Base-by-base conservation (phyloP, 2,888 invertebrate species). In the Acanthosepion pharaonis region DNA sequence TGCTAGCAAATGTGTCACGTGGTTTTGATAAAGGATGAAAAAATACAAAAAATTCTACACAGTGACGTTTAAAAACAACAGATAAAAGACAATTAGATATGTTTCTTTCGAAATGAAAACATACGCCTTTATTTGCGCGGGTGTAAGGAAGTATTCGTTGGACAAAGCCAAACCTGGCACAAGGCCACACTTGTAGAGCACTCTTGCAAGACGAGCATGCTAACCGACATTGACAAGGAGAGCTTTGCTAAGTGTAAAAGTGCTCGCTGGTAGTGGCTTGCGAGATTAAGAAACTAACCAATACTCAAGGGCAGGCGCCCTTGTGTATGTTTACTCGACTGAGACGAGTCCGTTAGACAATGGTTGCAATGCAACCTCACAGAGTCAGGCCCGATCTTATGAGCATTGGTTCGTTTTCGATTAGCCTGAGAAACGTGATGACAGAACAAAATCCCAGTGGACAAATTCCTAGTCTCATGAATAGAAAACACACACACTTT, bases 1-100 rank as follows among this genome's bases (percentile, higher is more conserved):
- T 78, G 78, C 78, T 78, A 78, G 78, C 78, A 78, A 78, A 78
- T 78, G 33, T 78, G n/a, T 78, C 78, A 78, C 78, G 78, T 78
- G 78, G 78, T 78, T 78, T 78, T 78, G 78, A n/a, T n/a, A n/a
- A 78, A 33, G 9, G n/a, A 78, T 78, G n/a, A n/a, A 33, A 78
- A 33, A 33, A 78, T 33, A n/a, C n/a, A 78, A 78, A 1, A 33
- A 9, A 33, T 11, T 78, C 78, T 9, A 78, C n/a, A 78, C 78
- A n/a, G n/a, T 78, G 33, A 78, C n/a, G 78, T n/a, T 78, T 59
- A 33, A 78, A 78, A 78, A 78, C n/a, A n/a, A 78, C n/a, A 1
- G 15, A 25, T 33, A 78, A 78, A 15, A n/a, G 15, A 78, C 78
- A n/a, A 78, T 78, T 78, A 78, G n/a, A 78, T 59, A 59, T 59